Conservation (phyloP, 2,888 invertebrate species). For the Agriopis leucophaearia region DNA sequence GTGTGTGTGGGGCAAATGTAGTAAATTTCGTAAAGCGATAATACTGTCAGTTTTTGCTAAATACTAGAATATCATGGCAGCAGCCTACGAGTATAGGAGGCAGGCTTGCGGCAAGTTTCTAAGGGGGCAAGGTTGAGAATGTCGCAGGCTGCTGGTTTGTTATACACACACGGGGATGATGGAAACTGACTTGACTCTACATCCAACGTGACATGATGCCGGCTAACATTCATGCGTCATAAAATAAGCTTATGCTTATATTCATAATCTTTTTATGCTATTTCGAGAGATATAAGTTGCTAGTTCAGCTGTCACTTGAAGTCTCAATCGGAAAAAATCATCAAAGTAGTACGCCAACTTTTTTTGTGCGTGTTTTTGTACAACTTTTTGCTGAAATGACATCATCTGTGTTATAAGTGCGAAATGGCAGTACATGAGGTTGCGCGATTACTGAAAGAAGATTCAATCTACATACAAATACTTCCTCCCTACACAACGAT, state of each 20-base stretch:
- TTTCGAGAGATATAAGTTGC: conserved; percentile 7
- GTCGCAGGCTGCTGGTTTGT: too few relatives aligned
- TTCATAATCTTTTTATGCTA: conserved; percentile 4
- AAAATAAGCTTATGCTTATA: not conserved
- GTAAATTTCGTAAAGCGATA: too few relatives aligned
- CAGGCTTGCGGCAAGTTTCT: too few relatives aligned
- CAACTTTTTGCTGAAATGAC: conserved; percentile 45
- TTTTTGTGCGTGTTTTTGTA: conserved; percentile 40
- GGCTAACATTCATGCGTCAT: not conserved
- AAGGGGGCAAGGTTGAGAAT: too few relatives aligned
- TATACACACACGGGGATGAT: too few relatives aligned
- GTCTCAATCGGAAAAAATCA: conserved; percentile 44
- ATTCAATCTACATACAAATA: not conserved
- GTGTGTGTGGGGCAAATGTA: too few relatives aligned
- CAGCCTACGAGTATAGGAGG: too few relatives aligned
- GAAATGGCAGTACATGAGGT: conserved; percentile 12
- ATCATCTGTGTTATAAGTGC: conserved; percentile 10
- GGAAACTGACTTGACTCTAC: too few relatives aligned
- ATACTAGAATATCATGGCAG: too few relatives aligned
- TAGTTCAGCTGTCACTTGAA: conserved; percentile 31
- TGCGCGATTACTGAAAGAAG: not conserved
- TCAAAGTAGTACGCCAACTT: conserved; percentile 38
- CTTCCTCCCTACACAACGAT: too few relatives aligned
- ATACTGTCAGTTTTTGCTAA: too few relatives aligned
- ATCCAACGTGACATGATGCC: not conserved